Conservation (phyloP, 2,113 vertebrate genomes). For the Macrotus californicus region DNA sequence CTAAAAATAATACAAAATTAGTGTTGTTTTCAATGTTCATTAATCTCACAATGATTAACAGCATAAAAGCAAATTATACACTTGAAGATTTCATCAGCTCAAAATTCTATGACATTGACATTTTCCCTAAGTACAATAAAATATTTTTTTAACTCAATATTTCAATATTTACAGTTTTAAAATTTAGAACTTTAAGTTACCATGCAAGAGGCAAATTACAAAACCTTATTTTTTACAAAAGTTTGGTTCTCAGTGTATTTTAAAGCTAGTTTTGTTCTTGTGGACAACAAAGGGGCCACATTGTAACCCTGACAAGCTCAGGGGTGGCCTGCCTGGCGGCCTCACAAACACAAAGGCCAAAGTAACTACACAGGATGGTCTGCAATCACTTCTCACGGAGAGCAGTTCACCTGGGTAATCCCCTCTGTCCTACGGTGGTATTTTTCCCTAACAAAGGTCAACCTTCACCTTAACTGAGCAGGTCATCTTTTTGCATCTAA, state of each 20-base stretch:
- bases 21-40: neutral
- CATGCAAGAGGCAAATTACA: neutral
- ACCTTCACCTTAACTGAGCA: too few species aligned
- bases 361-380: too few species aligned
- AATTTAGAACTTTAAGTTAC: conserved; percentile 4
- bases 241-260: neutral
- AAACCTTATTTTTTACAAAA: neutral
- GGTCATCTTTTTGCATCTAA: too few species aligned
- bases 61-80: neutral
- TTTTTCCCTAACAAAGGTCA: too few species aligned
- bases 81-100: neutral
- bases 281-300: too few species aligned
- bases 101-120: neutral
- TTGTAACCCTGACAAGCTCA: too few species aligned
- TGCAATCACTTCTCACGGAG: too few species aligned
- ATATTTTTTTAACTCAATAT: conserved; percentile 11
- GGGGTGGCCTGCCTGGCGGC: too few species aligned
- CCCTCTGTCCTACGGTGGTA: too few species aligned
- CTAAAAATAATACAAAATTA: conserved; percentile 62
- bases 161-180: conserved; percentile 3
- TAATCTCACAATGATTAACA: neutral
- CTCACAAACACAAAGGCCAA: too few species aligned
- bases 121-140: neutral
- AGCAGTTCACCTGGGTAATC: too few species aligned
- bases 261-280: neutral